phyloP scores from a whole-genome alignment of 2,797 vertebrate genomes.

The Peromyscus eremicus region DNA sequence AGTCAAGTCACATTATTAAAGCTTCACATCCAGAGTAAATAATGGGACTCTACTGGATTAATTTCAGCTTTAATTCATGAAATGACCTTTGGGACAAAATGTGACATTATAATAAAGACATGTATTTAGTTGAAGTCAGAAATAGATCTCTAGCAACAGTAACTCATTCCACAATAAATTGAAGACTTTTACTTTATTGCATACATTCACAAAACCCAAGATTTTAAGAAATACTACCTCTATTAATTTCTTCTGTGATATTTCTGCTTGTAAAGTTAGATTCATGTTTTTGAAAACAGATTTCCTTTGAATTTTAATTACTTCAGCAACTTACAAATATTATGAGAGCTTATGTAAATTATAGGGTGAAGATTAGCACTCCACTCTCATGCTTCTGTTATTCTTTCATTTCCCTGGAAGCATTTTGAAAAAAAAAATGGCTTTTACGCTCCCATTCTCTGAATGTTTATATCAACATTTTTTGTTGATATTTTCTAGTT shows the following conservation, averaged over 20 bases:
- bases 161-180: constrained; percentile 87
- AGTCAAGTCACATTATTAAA: constrained; percentile 87
- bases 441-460: background rate
- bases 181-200: constrained; percentile 83
- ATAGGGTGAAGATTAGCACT: constrained; percentile 56
- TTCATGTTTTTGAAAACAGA: constrained; percentile 8
- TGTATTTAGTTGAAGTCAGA: constrained; percentile 78
- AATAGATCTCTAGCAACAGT: constrained; percentile 82
- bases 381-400: background rate
- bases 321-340: constrained; percentile 66
- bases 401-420: background rate
- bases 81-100: constrained; percentile 85
- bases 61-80: constrained; percentile 89
- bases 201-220: constrained; percentile 29
- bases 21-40: constrained; percentile 88
- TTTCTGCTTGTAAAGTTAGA: constrained; percentile 53
- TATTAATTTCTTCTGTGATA: constrained; percentile 61
- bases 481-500: constrained; percentile 18
- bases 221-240: constrained; percentile 39
- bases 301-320: constrained; percentile 69
- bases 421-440: constrained; percentile 43
- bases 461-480: constrained; percentile 6
- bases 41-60: constrained; percentile 89
- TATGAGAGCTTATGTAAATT: constrained; percentile 51
- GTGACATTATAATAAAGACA: constrained; percentile 84